phyloP scores from a whole-genome alignment of 2,888 invertebrate genomes.

The Drosophila robusta region DNA sequence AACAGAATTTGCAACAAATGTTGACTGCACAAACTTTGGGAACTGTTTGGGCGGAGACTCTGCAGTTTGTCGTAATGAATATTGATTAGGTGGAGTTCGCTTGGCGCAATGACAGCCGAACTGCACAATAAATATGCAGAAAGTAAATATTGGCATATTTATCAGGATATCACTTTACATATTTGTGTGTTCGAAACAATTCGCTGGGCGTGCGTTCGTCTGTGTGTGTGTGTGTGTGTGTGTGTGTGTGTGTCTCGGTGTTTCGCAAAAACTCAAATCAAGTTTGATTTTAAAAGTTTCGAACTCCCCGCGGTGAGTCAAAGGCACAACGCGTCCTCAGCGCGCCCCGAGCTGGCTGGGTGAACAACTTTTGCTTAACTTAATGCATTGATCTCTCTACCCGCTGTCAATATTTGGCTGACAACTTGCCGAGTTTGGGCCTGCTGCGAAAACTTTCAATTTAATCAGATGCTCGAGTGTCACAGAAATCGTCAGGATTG shows the following conservation, averaged over 20 bases:
- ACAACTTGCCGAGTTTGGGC: slow-evolving; percentile 55
- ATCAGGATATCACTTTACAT: slow-evolving; percentile 45
- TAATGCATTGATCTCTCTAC: slow-evolving; percentile 74
- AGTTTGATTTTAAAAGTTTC: slow-evolving; percentile 73
- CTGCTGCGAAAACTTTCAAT: slow-evolving; percentile 64
- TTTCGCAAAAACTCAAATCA: slow-evolving; percentile 64
- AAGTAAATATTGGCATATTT: slow-evolving; percentile 65
- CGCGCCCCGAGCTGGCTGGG: slow-evolving; percentile 26
- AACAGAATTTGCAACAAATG: slow-evolving; percentile 29
- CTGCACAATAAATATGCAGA: slow-evolving; percentile 47
- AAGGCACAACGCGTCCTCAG: slow-evolving; percentile 41
- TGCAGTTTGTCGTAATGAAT: slow-evolving; percentile 63
- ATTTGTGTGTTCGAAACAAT: slow-evolving; percentile 11
- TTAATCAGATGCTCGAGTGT: slow-evolving; percentile 69
- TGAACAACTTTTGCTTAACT: slow-evolving; percentile 60
- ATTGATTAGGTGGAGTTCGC: slow-evolving; percentile 65
- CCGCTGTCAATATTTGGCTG: slow-evolving; percentile 73
- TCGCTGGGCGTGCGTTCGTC: neutral
- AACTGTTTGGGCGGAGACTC: slow-evolving; percentile 22
- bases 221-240: slow-evolving; percentile 10
- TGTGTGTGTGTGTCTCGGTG: slow-evolving; percentile 25
- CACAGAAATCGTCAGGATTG: slow-evolving; percentile 33
- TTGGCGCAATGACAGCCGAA: slow-evolving; percentile 26
- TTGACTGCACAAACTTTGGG: slow-evolving; percentile 21
- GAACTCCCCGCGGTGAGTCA: slow-evolving; percentile 53